Evolutionary conservation across 2,113 vertebrate species (phyloP).

Genomic region (Eira barbara): DNA sequence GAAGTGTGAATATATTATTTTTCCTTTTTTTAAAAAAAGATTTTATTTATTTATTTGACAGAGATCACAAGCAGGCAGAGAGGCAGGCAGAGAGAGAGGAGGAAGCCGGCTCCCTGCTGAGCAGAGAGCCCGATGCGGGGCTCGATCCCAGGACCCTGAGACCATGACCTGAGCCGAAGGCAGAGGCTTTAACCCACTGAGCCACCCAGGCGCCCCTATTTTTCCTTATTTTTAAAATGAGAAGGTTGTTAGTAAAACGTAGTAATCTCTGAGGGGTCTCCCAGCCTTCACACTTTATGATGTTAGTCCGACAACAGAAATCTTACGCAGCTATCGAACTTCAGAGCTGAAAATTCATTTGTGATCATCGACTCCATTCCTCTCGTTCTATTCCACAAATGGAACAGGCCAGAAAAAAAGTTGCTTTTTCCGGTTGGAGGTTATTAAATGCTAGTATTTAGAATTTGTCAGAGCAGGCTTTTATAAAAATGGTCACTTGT

Average conservation of each 20-base stretch:
- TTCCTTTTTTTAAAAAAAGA: not conserved
- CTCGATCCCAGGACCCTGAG: too few species aligned
- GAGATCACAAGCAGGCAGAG: too few species aligned
- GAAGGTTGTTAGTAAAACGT: not conserved
- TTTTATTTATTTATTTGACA: too few species aligned
- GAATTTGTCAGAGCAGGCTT: not conserved
- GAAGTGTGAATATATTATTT: not conserved
- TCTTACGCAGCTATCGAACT: not conserved
- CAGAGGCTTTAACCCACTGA: too few species aligned
- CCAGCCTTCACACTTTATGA: not conserved
- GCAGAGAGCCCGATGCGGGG: too few species aligned
- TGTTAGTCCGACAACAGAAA: slow-evolving; percentile 25
- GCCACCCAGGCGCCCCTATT: not conserved
- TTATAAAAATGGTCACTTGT: not conserved
- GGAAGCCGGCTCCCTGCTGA: too few species aligned
- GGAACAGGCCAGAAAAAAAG: not conserved
- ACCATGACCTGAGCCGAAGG: too few species aligned
- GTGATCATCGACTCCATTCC: not conserved
- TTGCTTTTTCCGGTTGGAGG: not conserved
- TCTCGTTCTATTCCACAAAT: not conserved
- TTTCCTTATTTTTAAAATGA: slow-evolving; percentile 2
- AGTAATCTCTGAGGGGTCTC: not conserved
- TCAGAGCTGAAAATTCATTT: slow-evolving; percentile 10
- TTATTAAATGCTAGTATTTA: slow-evolving; percentile 31
- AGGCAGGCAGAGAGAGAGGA: too few species aligned